A percentile compares a stretch with the other conserved stretches of the same genome.
Conservation (phyloP, 2,888 invertebrate genomes). For the Volucella inanis region DNA sequence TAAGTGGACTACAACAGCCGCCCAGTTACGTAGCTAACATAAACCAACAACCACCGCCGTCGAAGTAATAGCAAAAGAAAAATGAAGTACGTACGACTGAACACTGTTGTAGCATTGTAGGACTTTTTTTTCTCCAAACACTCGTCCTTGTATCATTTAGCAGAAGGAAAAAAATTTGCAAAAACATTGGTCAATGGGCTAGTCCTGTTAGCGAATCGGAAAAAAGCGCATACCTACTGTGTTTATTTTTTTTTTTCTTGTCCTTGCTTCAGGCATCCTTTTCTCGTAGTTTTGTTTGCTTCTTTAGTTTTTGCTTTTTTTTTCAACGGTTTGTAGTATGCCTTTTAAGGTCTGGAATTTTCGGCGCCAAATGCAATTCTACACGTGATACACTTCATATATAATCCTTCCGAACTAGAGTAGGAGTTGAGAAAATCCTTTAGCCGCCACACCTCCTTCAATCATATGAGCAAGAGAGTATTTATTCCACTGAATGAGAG, state of each 20-base stretch:
- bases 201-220: slow-evolving; percentile 41
- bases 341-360: slow-evolving; percentile 27
- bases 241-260: background rate
- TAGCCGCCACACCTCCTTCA: background rate
- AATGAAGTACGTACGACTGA: too few species aligned
- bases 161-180: slow-evolving; percentile 20
- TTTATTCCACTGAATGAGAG: slow-evolving; percentile 17
- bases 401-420: background rate
- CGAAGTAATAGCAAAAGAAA: too few species aligned
- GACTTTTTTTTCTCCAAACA: too few species aligned
- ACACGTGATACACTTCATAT: slow-evolving; percentile 21
- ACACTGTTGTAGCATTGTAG: too few species aligned
- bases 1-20: background rate
- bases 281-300: background rate
- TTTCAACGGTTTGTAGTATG: too few species aligned
- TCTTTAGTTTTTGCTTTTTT: background rate
- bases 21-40: slow-evolving; percentile 11
- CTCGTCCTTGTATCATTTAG: background rate
- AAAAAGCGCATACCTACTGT: slow-evolving; percentile 29
- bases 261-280: background rate
- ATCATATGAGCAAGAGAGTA: background rate
- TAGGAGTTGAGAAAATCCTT: background rate
- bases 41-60: too few species aligned
- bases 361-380: slow-evolving; percentile 53
- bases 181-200: slow-evolving; percentile 49